A percentile compares a stretch with the other conserved stretches of the same genome.
Evolutionary conservation across 2,888 invertebrate species (phyloP).

Genomic region (Resseliella maxima): DNA sequence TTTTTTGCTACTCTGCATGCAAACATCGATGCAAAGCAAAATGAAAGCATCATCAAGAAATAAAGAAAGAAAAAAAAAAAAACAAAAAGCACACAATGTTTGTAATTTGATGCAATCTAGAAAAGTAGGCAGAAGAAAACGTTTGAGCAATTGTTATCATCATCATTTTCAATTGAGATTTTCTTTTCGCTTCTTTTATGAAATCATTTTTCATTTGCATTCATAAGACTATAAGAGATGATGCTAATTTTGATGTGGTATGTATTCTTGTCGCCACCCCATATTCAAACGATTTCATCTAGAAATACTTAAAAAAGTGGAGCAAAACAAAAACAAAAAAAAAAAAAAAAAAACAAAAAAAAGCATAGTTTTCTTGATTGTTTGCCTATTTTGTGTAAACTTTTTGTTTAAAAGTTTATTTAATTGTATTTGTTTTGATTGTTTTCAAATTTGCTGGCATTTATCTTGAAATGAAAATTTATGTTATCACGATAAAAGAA

Average conservation of each 20-base stretch:
- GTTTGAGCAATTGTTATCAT: background rate
- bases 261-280: no score
- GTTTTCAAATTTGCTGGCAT: background rate
- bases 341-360: background rate
- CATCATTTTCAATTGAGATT: background rate
- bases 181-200: background rate
- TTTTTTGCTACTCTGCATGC: background rate
- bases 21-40: no score
- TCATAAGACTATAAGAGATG: background rate
- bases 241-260: background rate
- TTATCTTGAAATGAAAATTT: background rate
- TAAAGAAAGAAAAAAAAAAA: background rate
- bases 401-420: background rate
- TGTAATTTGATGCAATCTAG: background rate
- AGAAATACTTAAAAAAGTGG: no score
- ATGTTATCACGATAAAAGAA: background rate
- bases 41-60: no score
- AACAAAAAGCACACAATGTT: background rate
- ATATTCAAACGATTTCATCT: no score
- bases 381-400: background rate
- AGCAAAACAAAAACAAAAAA: background rate
- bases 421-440: constrained; percentile 25
- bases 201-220: background rate
- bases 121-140: background rate
- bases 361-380: constrained; percentile 4